Evolutionary conservation across 2,888 invertebrate species (phyloP).

Genomic region (Metopia argyrocephala): DNA sequence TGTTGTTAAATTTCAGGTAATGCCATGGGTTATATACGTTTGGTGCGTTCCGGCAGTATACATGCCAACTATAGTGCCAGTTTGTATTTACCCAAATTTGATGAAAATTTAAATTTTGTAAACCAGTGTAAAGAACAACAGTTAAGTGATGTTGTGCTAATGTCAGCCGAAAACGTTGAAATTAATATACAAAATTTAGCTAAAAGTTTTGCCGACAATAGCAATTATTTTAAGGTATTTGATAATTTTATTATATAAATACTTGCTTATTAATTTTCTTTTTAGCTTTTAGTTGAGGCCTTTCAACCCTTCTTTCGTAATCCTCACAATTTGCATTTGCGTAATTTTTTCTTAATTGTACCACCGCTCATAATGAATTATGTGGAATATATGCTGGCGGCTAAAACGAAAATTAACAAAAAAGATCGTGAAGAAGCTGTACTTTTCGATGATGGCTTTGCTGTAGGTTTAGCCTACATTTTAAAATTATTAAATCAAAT

Average conservation of each 20-base stretch:
- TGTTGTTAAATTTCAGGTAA: conserved; percentile 79
- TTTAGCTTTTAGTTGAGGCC: conserved; percentile 91
- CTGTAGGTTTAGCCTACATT: conserved; percentile 96
- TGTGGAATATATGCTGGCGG: conserved; percentile 93
- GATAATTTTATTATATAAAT: neutral
- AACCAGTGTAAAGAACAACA: conserved; percentile 81
- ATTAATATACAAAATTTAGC: conserved; percentile 87
- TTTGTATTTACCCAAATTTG: conserved; percentile 91
- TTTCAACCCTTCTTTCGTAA: conserved; percentile 94
- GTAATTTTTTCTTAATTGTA: conserved; percentile 94
- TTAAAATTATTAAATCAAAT: conserved; percentile 93
- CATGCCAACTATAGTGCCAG: conserved; percentile 95
- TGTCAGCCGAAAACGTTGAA: conserved; percentile 86
- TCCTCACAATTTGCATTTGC: conserved; percentile 91
- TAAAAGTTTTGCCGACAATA: conserved; percentile 86
- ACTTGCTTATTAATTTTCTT: conserved; percentile 61
- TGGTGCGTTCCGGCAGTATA: conserved; percentile 95
- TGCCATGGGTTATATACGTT: conserved; percentile 96
- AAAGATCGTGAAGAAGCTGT: conserved; percentile 86
- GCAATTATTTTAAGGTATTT: conserved; percentile 75
- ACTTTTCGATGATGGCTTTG: conserved; percentile 99
- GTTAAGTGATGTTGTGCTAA: conserved; percentile 81
- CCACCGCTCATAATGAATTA: conserved; percentile 96
- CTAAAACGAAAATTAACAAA: conserved; percentile 95
- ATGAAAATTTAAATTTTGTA: conserved; percentile 82